Base-by-base conservation (phyloP, 2,113 vertebrate species). In the Caloenas nicobarica region DNA sequence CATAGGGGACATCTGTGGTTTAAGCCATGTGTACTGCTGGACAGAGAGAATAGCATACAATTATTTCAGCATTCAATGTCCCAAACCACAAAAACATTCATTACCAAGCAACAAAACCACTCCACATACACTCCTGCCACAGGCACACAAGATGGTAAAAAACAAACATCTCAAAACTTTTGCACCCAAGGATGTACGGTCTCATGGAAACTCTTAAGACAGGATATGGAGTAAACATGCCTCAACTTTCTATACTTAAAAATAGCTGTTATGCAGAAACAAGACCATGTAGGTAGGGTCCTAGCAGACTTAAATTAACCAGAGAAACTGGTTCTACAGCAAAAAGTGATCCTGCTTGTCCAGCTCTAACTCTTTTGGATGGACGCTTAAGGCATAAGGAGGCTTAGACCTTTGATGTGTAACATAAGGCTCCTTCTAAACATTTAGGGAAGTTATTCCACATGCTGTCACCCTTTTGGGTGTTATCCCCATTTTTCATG, bases 51-150 rank as follows among this genome's bases (percentile, higher is more conserved):
- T 1, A 77, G 46, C 68, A n/a, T 40, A 11, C 53, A 86, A 93
- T 81, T 88, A 76, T 68, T 93, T 64, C 90, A 90, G 76, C 80
- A 96, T 83, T 58, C 84, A 68, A 66, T 68, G 86, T 64, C 82
- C 76, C 85, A 95, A 74, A 91, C 90, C 77, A 5, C 93, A 95
- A 86, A 94, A 95, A 91, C 82, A 88, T 81, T 88, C 85, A 84
- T 81, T 86, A 93, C 92, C 79, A 60, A 91, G 71, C 64, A 95
- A 84, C 29, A 92, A 93, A 93, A 73, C 66, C 72, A 74, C 5
- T 12, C 44, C 64, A 69, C 5, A 46, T 46, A 46, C 72, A 42
- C n/a, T 65, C 77, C 78, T 38, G n/a, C 78, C 29, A 13, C 85
- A 89, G 89, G 71, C 85, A 83, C 61, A 79, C 68, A 74, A 86